Evolutionary conservation across 1,140 invertebrate genomes (phyloP).

Genomic region (Penaeus japonicus): DNA sequence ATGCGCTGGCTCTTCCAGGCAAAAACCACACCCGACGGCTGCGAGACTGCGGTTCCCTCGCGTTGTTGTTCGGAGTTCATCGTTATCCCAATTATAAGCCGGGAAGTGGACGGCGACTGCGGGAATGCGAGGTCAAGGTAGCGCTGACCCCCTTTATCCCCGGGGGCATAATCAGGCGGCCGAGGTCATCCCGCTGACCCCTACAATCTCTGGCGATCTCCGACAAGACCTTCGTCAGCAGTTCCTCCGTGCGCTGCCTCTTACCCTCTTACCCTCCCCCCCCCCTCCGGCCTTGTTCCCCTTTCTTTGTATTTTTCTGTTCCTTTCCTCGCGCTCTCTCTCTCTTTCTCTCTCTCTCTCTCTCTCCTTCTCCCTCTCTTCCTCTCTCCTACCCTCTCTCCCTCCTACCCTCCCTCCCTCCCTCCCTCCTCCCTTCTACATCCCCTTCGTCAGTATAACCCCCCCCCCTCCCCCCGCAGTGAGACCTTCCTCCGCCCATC

Average conservation of each 20-base stretch:
- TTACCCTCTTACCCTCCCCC: background rate
- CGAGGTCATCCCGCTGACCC: slow-evolving; percentile 14
- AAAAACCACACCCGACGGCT: no score
- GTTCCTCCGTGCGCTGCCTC: background rate
- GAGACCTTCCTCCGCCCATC: background rate
- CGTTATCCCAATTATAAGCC: no score
- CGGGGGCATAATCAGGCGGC: background rate
- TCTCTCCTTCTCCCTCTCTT: background rate
- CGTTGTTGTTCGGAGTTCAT: no score
- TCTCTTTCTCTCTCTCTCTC: background rate
- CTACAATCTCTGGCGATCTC: background rate
- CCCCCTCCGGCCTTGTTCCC: background rate
- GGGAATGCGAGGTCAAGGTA: background rate
- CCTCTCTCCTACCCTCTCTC: background rate
- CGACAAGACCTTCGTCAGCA: background rate
- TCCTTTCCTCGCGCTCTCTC: background rate
- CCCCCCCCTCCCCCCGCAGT: background rate
- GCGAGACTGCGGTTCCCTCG: no score
- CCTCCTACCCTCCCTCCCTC: background rate
- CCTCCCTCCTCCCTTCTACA: no score
- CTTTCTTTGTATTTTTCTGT: background rate
- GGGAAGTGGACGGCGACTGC: background rate
- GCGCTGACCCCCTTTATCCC: background rate
- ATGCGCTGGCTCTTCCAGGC: no score
- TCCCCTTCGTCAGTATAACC: background rate